A percentile compares a stretch with the other conserved stretches of the same genome.
Evolutionary conservation across 1,140 invertebrate genomes (phyloP).

Genomic region (Drosophila ercepeae): DNA sequence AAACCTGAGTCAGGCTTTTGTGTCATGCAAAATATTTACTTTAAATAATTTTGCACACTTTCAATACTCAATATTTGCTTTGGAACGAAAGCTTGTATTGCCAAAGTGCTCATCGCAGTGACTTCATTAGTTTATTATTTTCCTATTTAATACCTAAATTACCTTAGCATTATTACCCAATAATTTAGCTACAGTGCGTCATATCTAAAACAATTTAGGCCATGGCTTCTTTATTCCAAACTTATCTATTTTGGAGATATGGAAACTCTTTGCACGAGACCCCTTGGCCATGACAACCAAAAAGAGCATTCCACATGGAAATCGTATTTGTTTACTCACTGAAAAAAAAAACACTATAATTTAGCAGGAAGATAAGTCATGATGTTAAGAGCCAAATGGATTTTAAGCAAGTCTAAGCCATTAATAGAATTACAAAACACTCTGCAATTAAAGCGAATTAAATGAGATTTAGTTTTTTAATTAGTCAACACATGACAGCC

Average conservation of each 20-base stretch:
- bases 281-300: slow-evolving; percentile 35
- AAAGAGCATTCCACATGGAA: slow-evolving; percentile 11
- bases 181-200: slow-evolving; percentile 18
- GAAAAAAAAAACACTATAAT: slow-evolving; percentile 4
- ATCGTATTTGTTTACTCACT: slow-evolving; percentile 14
- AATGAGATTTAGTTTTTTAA: slow-evolving; percentile 32
- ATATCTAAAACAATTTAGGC: slow-evolving; percentile 63
- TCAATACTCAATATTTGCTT: slow-evolving; percentile 40
- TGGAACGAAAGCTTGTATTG: slow-evolving; percentile 37
- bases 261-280: slow-evolving; percentile 49
- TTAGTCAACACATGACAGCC: slow-evolving; percentile 7
- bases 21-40: slow-evolving; percentile 61
- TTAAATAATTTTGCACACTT: slow-evolving; percentile 63
- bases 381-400: background rate
- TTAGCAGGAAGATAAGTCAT: slow-evolving; percentile 1
- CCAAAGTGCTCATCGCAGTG: slow-evolving; percentile 44
- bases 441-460: slow-evolving; percentile 28
- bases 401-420: background rate
- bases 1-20: slow-evolving; percentile 34
- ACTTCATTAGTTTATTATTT: background rate
- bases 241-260: slow-evolving; percentile 69
- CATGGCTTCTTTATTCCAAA: slow-evolving; percentile 45
- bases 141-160: slow-evolving; percentile 17
- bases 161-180: slow-evolving; percentile 1
- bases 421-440: slow-evolving; percentile 14